These are phyloP conservation scores for Linepithema humile DNA, from an alignment of 1,140 invertebrate species.

Conservation along the genomic window DNA sequence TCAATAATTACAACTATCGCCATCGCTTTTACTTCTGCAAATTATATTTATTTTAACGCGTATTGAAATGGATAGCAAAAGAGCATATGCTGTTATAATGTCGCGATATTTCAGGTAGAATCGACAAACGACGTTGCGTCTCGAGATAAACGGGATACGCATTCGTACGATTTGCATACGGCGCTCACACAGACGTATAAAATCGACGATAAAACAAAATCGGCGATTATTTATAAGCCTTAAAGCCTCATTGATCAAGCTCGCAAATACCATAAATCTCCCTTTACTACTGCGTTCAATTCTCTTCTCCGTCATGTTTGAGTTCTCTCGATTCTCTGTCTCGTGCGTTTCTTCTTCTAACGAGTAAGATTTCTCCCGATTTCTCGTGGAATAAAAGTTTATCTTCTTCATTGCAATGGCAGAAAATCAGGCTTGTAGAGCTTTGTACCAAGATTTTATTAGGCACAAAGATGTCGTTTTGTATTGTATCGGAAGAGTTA, in stretches of 20 bases:
- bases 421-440: background rate
- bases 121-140: constrained; percentile 11
- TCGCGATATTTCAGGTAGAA: background rate
- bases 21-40: background rate
- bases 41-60: background rate
- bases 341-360: background rate
- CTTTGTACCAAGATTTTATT: constrained; percentile 36
- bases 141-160: constrained; percentile 7
- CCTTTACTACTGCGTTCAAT: background rate
- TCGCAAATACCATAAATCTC: constrained; percentile 53
- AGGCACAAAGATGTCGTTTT: constrained; percentile 3
- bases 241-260: constrained; percentile 55
- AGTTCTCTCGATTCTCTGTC: background rate
- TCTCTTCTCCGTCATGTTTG: background rate
- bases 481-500: background rate
- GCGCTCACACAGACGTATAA: constrained; percentile 31
- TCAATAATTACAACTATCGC: constrained; percentile 25
- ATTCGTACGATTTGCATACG: background rate
- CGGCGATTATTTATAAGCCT: constrained; percentile 63
- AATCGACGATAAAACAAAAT: constrained; percentile 56
- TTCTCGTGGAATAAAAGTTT: constrained; percentile 29
- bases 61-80: background rate
- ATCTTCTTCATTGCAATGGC: constrained; percentile 28
- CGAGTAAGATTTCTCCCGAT: background rate
- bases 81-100: background rate